Conservation (phyloP, 2,888 invertebrate species). For the Drosophila prostipennis region DNA sequence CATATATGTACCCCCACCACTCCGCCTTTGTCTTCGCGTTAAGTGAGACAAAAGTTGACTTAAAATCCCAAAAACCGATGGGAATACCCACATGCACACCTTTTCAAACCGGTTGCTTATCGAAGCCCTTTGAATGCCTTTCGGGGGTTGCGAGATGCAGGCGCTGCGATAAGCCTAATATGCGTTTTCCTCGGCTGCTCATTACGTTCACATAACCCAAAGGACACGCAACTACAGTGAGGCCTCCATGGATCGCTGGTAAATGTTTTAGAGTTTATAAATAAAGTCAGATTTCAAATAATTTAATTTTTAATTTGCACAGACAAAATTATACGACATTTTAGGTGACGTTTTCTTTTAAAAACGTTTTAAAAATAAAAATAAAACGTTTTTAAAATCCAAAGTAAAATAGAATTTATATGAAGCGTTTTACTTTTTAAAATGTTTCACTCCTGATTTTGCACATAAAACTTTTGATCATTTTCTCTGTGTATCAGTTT, state of each 20-base stretch:
- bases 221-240: constrained; percentile 44
- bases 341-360: too few relatives aligned
- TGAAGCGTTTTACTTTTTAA: too few relatives aligned
- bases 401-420: too few relatives aligned
- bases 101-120: constrained; percentile 55
- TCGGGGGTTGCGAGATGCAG: constrained; percentile 62
- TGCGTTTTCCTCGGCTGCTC: constrained; percentile 79
- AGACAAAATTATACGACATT: too few relatives aligned
- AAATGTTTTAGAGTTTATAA: too few relatives aligned
- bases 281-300: too few relatives aligned
- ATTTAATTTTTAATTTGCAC: too few relatives aligned
- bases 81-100: constrained; percentile 25
- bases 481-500: too few relatives aligned
- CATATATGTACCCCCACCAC: constrained; percentile 2
- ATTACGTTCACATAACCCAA: constrained; percentile 60
- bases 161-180: constrained; percentile 73
- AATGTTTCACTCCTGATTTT: too few relatives aligned
- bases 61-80: constrained; percentile 56
- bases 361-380: too few relatives aligned
- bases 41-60: constrained; percentile 62
- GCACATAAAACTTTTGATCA: too few relatives aligned
- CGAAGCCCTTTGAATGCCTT: constrained; percentile 67
- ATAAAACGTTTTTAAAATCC: too few relatives aligned
- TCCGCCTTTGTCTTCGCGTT: constrained; percentile 69
- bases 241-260: neutral